Evolutionary conservation across 2,113 vertebrate species (phyloP).

Genomic region (Oryzias celebensis): DNA sequence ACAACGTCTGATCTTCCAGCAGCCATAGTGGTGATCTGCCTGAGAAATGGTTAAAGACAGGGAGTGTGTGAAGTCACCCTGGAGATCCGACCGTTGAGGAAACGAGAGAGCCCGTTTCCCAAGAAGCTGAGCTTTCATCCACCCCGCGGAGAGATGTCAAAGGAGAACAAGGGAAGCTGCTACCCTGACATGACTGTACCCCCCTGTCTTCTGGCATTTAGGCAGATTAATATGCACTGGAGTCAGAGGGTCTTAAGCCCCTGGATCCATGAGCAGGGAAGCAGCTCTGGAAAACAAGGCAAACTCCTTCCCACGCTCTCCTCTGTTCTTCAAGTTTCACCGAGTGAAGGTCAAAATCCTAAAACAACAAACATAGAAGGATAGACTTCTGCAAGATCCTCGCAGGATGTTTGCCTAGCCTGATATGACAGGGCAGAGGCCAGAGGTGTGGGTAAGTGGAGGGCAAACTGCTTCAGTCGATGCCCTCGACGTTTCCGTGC

Average conservation of each 20-base stretch:
- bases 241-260: slow-evolving; percentile 57
- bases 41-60: slow-evolving; percentile 51
- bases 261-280: slow-evolving; percentile 30
- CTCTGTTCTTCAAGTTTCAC: slow-evolving; percentile 28
- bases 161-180: slow-evolving; percentile 59
- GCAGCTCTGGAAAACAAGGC: slow-evolving; percentile 25
- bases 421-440: slow-evolving; percentile 8
- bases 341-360: slow-evolving; percentile 18
- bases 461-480: background rate
- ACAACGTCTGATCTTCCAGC: slow-evolving; percentile 6
- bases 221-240: slow-evolving; percentile 57
- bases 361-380: slow-evolving; percentile 25
- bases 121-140: slow-evolving; percentile 57
- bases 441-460: background rate
- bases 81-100: slow-evolving; percentile 52
- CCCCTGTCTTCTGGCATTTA: slow-evolving; percentile 38
- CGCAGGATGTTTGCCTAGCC: slow-evolving; percentile 36
- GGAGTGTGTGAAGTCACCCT: slow-evolving; percentile 44
- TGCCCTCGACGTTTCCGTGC: background rate
- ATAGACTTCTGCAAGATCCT: slow-evolving; percentile 19
- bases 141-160: slow-evolving; percentile 54
- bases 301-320: slow-evolving; percentile 32
- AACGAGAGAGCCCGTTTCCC: slow-evolving; percentile 54
- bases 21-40: slow-evolving; percentile 18
- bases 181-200: slow-evolving; percentile 43